Conservation (phyloP, 2,888 invertebrate genomes). For the Rapana venosa region DNA sequence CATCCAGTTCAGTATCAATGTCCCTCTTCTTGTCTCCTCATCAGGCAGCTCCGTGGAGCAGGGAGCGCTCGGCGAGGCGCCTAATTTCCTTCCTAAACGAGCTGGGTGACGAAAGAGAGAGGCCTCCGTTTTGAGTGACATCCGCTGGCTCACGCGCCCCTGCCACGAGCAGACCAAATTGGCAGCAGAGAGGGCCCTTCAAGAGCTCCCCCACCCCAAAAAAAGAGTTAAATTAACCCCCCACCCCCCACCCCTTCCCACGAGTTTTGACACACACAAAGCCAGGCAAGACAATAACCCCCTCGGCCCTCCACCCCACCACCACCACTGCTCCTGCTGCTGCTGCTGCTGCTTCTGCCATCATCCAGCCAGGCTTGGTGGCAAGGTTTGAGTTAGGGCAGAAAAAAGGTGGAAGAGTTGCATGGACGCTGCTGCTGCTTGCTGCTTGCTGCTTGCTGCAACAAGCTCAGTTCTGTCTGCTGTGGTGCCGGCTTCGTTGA, state of each 20-base stretch:
- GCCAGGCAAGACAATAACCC: not conserved
- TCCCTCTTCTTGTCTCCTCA: too few relatives aligned
- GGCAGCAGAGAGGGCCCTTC: constrained; percentile 35
- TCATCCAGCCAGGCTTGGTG: too few relatives aligned
- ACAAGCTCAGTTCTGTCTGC: too few relatives aligned
- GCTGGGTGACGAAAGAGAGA: constrained; percentile 32
- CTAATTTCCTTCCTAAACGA: constrained; percentile 33
- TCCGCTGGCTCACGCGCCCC: constrained; percentile 34
- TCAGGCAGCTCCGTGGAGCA: too few relatives aligned
- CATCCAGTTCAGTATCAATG: too few relatives aligned
- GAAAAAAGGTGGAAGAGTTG: too few relatives aligned
- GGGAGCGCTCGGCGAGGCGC: not conserved
- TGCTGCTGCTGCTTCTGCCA: not conserved
- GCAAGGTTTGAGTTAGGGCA: too few relatives aligned
- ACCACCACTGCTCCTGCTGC: not conserved
- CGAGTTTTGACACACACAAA: not conserved
- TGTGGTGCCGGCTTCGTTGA: too few relatives aligned
- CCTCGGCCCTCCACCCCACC: not conserved
- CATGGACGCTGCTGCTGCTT: too few relatives aligned
- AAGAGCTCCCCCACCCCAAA: constrained; percentile 16
- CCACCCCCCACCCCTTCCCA: not conserved
- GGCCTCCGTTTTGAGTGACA: constrained; percentile 25
- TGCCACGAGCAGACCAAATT: constrained; percentile 39
- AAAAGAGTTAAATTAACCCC: not conserved
- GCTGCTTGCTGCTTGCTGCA: too few relatives aligned